phyloP scores from a whole-genome alignment of 1,140 invertebrate species.

The Bactericera cockerelli region DNA sequence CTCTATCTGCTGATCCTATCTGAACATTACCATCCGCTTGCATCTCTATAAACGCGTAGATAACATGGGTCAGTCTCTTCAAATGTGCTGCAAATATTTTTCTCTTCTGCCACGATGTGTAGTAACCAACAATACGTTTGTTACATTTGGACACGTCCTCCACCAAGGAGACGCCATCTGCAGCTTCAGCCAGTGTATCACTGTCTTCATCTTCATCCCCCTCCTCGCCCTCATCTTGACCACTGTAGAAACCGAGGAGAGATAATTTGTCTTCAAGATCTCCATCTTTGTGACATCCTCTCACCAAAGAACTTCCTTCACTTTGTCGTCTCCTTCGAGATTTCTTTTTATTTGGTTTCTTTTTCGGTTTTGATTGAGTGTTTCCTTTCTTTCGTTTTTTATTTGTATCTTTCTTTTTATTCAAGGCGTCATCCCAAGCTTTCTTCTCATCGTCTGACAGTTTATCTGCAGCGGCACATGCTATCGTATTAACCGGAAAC shows the following conservation, averaged over 20 bases:
- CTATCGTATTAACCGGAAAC: too few relatives aligned
- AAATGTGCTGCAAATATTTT: slow-evolving; percentile 6
- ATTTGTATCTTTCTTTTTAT: background rate
- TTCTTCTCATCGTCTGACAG: too few relatives aligned
- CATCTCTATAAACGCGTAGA: slow-evolving; percentile 20
- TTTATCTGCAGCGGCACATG: too few relatives aligned
- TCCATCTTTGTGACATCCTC: background rate
- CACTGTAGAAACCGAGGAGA: background rate
- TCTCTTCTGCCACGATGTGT: slow-evolving; percentile 16
- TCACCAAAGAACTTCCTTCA: background rate
- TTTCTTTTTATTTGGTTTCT: background rate
- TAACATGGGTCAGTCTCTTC: slow-evolving; percentile 16
- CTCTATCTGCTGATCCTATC: slow-evolving; percentile 8
- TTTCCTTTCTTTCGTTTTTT: background rate
- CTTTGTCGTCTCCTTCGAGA: background rate
- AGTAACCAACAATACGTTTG: slow-evolving; percentile 19
- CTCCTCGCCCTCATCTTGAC: background rate
- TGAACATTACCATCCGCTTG: slow-evolving; percentile 11
- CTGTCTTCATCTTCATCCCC: background rate
- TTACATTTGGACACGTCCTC: slow-evolving; percentile 12
- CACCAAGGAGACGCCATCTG: background rate
- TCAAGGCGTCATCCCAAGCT: background rate
- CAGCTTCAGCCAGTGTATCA: background rate
- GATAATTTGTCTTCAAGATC: background rate
- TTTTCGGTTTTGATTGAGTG: background rate